These are phyloP conservation scores for Coregonus ussuriensis DNA, from an alignment of 2,797 vertebrate species.

Conservation along the genomic window DNA sequence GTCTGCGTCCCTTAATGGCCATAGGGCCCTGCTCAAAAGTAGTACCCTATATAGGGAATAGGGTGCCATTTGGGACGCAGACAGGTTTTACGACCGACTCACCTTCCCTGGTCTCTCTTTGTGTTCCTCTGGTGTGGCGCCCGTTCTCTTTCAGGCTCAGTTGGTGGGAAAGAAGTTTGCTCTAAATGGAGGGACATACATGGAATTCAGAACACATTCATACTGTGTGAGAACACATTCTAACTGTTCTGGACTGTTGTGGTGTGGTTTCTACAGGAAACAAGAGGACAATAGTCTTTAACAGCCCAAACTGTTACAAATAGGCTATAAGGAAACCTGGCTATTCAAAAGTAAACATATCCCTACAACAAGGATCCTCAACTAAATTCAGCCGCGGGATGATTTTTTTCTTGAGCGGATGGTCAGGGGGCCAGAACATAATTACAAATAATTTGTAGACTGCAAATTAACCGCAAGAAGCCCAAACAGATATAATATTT, in stretches of 20 bases:
- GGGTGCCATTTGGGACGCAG: neutral
- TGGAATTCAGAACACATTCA: slow-evolving; percentile 42
- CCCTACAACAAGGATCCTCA: neutral
- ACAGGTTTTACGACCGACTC: slow-evolving; percentile 58
- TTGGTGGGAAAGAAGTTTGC: slow-evolving; percentile 92
- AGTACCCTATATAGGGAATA: no score
- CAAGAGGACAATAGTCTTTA: slow-evolving; percentile 37
- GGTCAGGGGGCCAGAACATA: no score
- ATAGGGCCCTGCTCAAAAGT: no score
- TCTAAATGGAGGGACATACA: slow-evolving; percentile 73
- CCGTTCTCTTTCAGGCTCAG: slow-evolving; percentile 92
- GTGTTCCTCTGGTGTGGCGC: slow-evolving; percentile 81
- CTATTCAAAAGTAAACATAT: neutral
- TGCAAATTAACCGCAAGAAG: no score
- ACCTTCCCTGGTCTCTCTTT: slow-evolving; percentile 91
- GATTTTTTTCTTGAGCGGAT: no score
- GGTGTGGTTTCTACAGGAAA: slow-evolving; percentile 45
- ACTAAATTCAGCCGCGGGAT: no score
- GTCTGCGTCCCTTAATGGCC: neutral
- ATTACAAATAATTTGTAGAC: no score
- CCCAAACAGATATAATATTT: no score
- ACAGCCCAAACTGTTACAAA: neutral
- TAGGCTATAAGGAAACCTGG: neutral
- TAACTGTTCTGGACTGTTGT: slow-evolving; percentile 18
- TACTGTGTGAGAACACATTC: slow-evolving; percentile 30